Evolutionary conservation across 2,797 vertebrate genomes (phyloP), one percentile per base, ranked within the genome.

Genomic region (Poecilia gillii): DNA sequence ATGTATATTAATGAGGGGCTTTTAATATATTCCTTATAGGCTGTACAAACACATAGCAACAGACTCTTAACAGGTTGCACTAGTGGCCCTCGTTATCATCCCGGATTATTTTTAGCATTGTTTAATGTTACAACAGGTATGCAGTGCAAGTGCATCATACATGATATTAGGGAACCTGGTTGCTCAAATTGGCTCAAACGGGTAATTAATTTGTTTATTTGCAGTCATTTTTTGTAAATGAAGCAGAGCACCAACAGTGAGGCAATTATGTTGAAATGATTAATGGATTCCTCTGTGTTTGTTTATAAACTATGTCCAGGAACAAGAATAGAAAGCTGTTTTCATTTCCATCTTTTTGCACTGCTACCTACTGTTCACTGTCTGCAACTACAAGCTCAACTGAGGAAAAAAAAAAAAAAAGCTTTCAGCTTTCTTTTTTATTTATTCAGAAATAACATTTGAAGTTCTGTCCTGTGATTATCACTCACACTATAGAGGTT

Each of bases 1-100:
- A 94, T 95, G 92, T 93, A 89, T 95, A 94, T 95, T 94, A 89
- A 94, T 95, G 91, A 94, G 85, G 72, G 28, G 31, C 76, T 83
- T 91, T 90, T 92, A 94, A 94, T 93, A 86, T 92, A 94, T 94
- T 94, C 92, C 90, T 91, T 57, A 59, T 89, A 87, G 90, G 80
- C 91, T 86, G 91, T 84, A 87, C 85, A 90, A 92, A 93, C 80
- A 89, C 79, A 86, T 88, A 88, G 85, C 74, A 78, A 82, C 74
- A 75, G 75, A 84, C 84, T 93, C 80, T 75, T 75, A 93, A 93
- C 93, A 94, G 93, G 93, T 94, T 90, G 88, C 80, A 75, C 57
- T 76, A 86, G 84, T 82, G 78, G 36, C 66, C 55, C 43, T 85
- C 46, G 78, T 87, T 84, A 83, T 90, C 84, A 51, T 77, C 72